Evolutionary conservation across 2,888 invertebrate species (phyloP).

Genomic region (Cephonodes hylas): DNA sequence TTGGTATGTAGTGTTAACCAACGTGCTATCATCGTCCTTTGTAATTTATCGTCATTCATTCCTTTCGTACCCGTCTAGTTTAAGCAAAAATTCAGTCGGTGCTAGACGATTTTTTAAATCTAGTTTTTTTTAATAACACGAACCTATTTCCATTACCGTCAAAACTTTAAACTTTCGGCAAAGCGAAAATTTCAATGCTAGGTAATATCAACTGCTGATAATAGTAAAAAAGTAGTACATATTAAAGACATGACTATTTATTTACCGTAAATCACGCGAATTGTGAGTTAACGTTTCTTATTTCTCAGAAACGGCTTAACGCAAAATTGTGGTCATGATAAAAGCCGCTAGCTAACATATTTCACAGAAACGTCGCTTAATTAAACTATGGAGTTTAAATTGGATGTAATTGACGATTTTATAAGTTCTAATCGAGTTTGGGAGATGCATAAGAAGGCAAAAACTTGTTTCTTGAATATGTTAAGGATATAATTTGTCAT

Average conservation of each 20-base stretch:
- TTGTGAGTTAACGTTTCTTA: background rate
- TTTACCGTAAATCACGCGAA: background rate
- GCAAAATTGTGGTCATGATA: background rate
- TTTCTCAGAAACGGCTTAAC: background rate
- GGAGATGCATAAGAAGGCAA: background rate
- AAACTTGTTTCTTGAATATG: background rate
- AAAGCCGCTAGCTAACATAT: background rate
- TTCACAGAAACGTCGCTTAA: background rate
- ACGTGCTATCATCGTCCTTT: constrained; percentile 19
- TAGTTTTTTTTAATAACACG: no score
- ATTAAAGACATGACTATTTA: background rate
- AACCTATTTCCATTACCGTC: no score
- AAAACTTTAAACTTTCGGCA: no score
- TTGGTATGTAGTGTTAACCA: constrained; percentile 17
- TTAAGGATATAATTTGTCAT: background rate
- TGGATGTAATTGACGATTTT: background rate
- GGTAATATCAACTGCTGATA: background rate
- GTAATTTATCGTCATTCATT: constrained; percentile 19
- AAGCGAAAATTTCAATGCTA: no score
- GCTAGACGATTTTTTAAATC: no score
- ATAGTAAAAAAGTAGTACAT: background rate
- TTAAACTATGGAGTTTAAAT: background rate
- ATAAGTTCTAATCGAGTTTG: background rate
- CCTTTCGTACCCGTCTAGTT: no score
- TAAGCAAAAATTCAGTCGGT: no score